Conservation (phyloP, 2,888 invertebrate genomes). For the Gryllus longicercus region DNA sequence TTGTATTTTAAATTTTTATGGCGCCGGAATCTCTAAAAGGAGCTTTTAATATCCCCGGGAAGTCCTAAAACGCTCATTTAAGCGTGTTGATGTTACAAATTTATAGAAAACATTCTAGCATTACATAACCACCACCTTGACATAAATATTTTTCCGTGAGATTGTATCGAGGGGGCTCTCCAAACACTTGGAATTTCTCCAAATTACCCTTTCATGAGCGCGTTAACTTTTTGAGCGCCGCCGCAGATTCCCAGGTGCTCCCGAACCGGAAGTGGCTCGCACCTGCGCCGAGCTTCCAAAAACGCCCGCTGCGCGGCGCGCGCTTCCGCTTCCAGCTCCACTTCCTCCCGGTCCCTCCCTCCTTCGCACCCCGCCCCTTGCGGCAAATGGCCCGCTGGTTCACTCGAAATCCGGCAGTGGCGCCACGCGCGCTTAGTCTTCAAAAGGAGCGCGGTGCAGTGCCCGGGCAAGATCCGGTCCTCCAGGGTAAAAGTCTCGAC, state of each 20-base stretch:
- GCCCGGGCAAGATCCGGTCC: no score
- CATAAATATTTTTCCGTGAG: neutral
- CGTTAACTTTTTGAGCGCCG: neutral
- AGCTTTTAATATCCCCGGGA: no score
- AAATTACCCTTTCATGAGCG: neutral
- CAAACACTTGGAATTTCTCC: neutral
- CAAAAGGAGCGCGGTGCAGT: no score
- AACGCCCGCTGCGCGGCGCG: neutral
- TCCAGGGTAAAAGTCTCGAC: no score
- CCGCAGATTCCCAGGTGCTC: slow-evolving; percentile 1
- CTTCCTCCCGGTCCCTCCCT: no score
- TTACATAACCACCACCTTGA: neutral
- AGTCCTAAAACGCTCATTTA: no score
- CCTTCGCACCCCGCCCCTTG: no score
- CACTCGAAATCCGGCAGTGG: no score
- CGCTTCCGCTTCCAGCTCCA: neutral
- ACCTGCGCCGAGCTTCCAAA: neutral
- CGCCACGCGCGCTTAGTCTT: no score
- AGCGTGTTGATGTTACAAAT: neutral
- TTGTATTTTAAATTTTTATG: no score
- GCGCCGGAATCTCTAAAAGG: no score
- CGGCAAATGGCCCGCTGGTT: no score
- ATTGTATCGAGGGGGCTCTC: neutral
- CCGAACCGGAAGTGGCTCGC: neutral
- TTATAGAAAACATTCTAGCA: neutral